These are phyloP conservation scores for Lasiommata megera DNA, from an alignment of 2,888 invertebrate species.

Conservation along the genomic window DNA sequence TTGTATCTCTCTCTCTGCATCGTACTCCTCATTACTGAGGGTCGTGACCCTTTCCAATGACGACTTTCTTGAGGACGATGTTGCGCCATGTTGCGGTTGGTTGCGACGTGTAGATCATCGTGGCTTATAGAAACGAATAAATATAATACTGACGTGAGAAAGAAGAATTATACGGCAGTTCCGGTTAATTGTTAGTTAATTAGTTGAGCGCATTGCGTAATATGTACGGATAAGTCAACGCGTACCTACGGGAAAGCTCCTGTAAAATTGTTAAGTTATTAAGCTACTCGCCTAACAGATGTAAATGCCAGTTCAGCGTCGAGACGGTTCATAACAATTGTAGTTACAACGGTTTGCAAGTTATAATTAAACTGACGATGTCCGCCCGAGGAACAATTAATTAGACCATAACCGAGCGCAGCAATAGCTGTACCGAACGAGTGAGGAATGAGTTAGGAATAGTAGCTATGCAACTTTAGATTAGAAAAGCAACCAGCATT, in stretches of 20 bases:
- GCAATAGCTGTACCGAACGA: conserved; percentile 50
- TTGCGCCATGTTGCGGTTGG: no score
- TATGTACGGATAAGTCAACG: no score
- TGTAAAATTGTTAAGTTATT: conserved; percentile 11
- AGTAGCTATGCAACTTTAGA: conserved; percentile 49
- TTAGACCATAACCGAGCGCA: conserved; percentile 54
- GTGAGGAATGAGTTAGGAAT: conserved; percentile 50
- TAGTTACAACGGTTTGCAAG: conserved; percentile 39
- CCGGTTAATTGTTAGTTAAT: no score
- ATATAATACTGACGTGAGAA: no score
- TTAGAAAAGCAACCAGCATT: conserved; percentile 43
- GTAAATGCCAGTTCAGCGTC: conserved; percentile 19
- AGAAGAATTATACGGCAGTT: no score
- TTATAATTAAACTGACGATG: conserved; percentile 64
- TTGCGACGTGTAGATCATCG: no score
- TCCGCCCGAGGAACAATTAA: conserved; percentile 59
- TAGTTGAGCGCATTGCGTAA: no score
- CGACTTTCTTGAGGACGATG: no score
- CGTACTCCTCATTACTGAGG: no score
- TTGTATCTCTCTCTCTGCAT: no score
- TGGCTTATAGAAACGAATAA: no score
- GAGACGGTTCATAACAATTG: conserved; percentile 13
- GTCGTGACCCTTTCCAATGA: no score
- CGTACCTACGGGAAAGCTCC: not conserved
- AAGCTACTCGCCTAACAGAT: conserved; percentile 15